Evolutionary conservation across 35 echinoderm and acorn worm species (phyloP).

Genomic region (Diadema setosum): DNA sequence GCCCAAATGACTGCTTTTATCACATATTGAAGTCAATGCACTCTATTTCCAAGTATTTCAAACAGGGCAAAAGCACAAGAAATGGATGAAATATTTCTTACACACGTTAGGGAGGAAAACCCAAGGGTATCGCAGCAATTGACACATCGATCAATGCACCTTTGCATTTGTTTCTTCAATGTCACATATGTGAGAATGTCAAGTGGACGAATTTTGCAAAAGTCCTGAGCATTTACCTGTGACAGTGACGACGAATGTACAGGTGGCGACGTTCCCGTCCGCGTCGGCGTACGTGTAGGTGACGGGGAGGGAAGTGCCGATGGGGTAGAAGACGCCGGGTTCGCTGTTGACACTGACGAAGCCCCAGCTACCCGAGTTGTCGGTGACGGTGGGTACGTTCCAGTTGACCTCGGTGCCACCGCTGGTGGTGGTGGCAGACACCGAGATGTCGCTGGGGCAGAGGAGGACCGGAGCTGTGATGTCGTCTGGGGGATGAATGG

Average conservation of each 20-base stretch:
- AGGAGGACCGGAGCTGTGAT: slow-evolving; percentile 29
- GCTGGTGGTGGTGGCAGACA: neutral
- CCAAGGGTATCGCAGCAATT: too few species aligned
- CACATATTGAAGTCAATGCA: too few species aligned
- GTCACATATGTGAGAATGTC: too few species aligned
- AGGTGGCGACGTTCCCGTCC: slow-evolving; percentile 29
- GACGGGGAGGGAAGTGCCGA: slow-evolving; percentile 15
- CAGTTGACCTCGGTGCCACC: slow-evolving; percentile 29
- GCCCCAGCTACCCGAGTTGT: slow-evolving; percentile 34
- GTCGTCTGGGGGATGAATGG: neutral
- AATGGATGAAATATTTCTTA: too few species aligned
- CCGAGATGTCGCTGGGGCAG: slow-evolving; percentile 18
- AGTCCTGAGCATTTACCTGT: too few species aligned
- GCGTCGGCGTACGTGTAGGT: slow-evolving; percentile 53
- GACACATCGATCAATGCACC: too few species aligned
- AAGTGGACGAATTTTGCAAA: too few species aligned
- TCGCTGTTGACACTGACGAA: neutral
- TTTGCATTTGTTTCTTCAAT: too few species aligned
- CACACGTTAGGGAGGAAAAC: too few species aligned
- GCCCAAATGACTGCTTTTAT: too few species aligned
- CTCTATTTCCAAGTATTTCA: too few species aligned
- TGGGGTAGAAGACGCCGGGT: slow-evolving; percentile 16
- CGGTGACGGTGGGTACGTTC: slow-evolving; percentile 69
- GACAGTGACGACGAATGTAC: slow-evolving; percentile 37
- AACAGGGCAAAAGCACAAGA: too few species aligned